A percentile compares a stretch with the other conserved stretches of the same genome.
Evolutionary conservation across 2,113 vertebrate genomes (phyloP).

Genomic region (Dromas ardeola): DNA sequence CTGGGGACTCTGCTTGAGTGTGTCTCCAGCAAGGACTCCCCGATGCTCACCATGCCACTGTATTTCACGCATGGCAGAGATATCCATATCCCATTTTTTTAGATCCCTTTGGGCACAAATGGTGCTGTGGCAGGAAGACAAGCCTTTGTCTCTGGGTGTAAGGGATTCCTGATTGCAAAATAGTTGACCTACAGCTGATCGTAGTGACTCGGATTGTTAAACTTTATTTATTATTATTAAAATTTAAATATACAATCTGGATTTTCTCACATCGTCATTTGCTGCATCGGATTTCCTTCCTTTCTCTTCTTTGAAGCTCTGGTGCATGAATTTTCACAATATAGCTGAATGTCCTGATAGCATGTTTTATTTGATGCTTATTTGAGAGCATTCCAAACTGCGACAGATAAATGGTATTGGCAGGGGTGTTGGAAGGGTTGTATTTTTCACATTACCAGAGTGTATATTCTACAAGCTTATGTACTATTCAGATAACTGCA

Average conservation of each 20-base stretch:
- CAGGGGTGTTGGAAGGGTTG: not conserved
- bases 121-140: not conserved
- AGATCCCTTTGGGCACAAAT: not conserved
- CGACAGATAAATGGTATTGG: not conserved
- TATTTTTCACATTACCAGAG: slow-evolving; percentile 9
- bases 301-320: not conserved
- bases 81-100: not conserved
- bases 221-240: not conserved
- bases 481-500: slow-evolving; percentile 41
- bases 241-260: not conserved
- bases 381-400: slow-evolving; percentile 20
- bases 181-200: not conserved
- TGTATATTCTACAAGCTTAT: not conserved
- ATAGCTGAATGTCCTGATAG: not conserved
- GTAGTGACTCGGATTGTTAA: not conserved
- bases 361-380: slow-evolving; percentile 3
- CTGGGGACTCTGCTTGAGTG: not conserved
- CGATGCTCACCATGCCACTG: not conserved
- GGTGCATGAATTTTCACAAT: not conserved
- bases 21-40: not conserved
- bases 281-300: not conserved
- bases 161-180: not conserved
- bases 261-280: not conserved
- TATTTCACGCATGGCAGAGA: not conserved
- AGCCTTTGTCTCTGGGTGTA: not conserved